Base-by-base conservation (phyloP, 2,888 invertebrate genomes). In the Sericinus montela region DNA sequence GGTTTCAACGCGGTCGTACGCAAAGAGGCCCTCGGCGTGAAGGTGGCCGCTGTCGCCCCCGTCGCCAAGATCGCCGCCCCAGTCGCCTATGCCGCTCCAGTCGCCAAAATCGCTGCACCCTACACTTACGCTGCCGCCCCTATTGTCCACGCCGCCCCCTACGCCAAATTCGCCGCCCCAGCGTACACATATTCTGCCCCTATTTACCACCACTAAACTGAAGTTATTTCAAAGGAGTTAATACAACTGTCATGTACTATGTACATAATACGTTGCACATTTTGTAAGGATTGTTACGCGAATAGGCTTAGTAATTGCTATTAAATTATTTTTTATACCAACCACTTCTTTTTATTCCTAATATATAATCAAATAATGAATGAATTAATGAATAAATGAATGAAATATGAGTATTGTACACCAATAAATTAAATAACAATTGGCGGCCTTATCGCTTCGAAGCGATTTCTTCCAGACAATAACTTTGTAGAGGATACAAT, bases 1-100 rank as follows among this genome's bases (percentile, higher is more conserved):
- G 71, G 91, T 23, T 91, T 91, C 79, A 90, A 90, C 74, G 91
- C 91, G 16, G 89, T 90, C 38, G 91, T 91, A 3, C 86, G 76
- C 69, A 84, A 75, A 56, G 87, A 89, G 45, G 69, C 79, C 45
- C 63, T 80, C 54, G 79, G 40, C 40, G 68, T 77, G 52, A 76
- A 77, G 55, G 66, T 67, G 25, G 36, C 56, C 8, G 67, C 67
- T 32, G 72, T 71, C 29, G 69, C 68, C 9, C 71, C 70, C 41
- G 57, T 75, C 50, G 77, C 76, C 8, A 84, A 86, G 45, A 58
- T 67, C 55, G 67, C 72, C 16, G 67, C 75, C 9, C 77, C 80
- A n/a, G 58, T 67, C 3, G 64, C 65, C n/a, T 65, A 64, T 56
- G 57, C 71, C 30, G 59, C 60, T 11, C 59, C 65, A 7, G 25